Base-by-base conservation (phyloP, 2,797 vertebrate species). In the Hirundo rustica region DNA sequence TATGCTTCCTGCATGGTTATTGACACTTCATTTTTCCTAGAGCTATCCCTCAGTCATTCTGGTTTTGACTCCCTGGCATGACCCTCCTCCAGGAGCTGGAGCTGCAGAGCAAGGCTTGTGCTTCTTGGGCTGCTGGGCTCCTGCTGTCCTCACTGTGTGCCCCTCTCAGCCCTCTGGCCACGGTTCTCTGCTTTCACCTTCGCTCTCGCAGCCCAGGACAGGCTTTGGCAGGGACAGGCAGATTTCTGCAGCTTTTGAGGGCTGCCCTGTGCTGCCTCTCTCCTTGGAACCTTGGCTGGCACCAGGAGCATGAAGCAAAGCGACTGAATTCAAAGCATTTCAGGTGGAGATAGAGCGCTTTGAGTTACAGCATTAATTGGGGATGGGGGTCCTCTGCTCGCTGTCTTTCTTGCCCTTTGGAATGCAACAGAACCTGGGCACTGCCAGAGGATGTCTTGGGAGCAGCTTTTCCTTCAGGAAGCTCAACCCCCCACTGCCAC, bases 171-270 rank as follows among this genome's bases (percentile, higher is more conserved):
- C 19, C 20, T 61, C 71, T 61, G 36, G 53, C 34, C 0, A 0
- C 32, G 32, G 34, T 51, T 71, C 45, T 60, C 21, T n/a, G 50
- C 36, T 90, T 79, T 88, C 51, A 44, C 20, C 32, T 85, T 72
- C 26, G 23, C 12, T 61, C 7, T 23, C 1, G 0, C 10, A 80
- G 55, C 12, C 20, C 51, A 38, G 10, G 22, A 21, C 1, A 3
- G 29, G 9, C 60, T 85, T 61, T 83, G 51, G 20, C 34, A 50
- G 26, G 26, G 38, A n/a, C 42, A 60, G 62, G n/a, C 23, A 29
- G 38, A n/a, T 78, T 88, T 38, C 22, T 45, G 16, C 18, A 64
- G n/a, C 21, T 85, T 3, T 1, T 5, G 26, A 62, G 32, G 29
- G 38, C 26, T n/a, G 29, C 19, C 4, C 36, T 68, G 14, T 1